Evolutionary conservation across 2,888 invertebrate species (phyloP).

Genomic region (Papilio gigon): DNA sequence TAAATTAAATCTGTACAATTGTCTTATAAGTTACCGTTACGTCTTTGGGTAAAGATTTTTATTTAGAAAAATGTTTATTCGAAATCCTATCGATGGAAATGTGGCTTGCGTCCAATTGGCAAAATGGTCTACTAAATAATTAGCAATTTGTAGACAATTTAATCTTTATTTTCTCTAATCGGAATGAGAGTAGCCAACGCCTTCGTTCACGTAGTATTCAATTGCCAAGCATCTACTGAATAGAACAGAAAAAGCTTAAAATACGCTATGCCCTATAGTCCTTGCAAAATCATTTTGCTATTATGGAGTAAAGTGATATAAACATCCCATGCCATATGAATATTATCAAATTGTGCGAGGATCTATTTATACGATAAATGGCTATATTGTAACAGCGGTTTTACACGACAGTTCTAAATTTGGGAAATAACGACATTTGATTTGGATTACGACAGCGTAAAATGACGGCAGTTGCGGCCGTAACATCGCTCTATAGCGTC

Average conservation of each 20-base stretch:
- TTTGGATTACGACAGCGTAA: slow-evolving; percentile 31
- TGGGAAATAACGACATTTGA: slow-evolving; percentile 33
- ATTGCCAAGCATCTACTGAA: too few species aligned
- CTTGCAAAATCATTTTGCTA: too few species aligned
- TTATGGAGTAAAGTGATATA: too few species aligned
- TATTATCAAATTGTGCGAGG: not conserved
- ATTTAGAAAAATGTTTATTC: not conserved
- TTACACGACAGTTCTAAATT: slow-evolving; percentile 34
- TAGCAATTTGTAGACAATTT: not conserved
- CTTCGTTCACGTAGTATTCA: too few species aligned
- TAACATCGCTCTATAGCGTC: slow-evolving; percentile 8
- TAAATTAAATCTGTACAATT: slow-evolving; percentile 16
- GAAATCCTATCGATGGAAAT: not conserved
- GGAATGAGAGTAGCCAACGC: too few species aligned
- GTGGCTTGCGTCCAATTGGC: not conserved
- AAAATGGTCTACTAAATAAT: not conserved
- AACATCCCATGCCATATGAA: too few species aligned
- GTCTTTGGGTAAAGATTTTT: not conserved
- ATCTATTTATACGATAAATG: not conserved
- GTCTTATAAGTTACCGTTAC: not conserved
- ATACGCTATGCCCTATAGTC: too few species aligned
- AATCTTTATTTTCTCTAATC: too few species aligned
- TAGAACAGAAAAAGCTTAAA: too few species aligned
- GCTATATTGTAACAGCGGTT: not conserved
- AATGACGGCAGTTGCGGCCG: slow-evolving; percentile 31